Base-by-base conservation (phyloP, 2,797 vertebrate genomes). In the Oceanodroma leucorhoa region DNA sequence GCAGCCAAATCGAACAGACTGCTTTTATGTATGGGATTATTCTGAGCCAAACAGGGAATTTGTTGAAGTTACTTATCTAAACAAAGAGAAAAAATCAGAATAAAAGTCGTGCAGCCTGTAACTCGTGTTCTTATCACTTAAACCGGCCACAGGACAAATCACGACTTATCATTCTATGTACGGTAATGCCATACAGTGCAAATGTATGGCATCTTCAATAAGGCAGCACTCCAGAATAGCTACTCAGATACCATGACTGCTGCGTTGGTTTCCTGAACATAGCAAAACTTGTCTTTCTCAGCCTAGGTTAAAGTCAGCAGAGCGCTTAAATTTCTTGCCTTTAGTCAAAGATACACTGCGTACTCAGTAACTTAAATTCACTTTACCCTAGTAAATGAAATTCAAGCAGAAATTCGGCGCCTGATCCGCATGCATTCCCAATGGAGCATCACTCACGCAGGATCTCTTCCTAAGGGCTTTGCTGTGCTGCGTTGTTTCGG, bases 361-460 rank as follows among this genome's bases (percentile, higher is more conserved):
- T 15, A 40, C 7, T 8, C 38, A 9, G 14, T 21, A 64, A 55
- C 51, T 29, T 20, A 6, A 40, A 40, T 38, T 30, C 75, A 5
- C 0, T 20, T 32, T 32, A 32, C 51, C 29, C 29, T 32, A 17
- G 16, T 20, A 61, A 53, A 53, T 24, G 15, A 6, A 41, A 41
- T 40, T 32, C 72, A 5, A 0, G 12, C 16, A 27, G 20, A 29
- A 75, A 1, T 41, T 60, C 3, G 6, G 66, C 2, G 3, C 53
- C 58, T 26, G 54, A 9, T 15, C 48, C 26, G 83, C 40, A 11
- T 0, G 4, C 40, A 0, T 60, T 53, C 67, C 43, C 46, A 2
- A 2, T 0, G 55, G 26, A 69, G 50, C 66, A 27, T 36, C 34
- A 0, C 23, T 7, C 4, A 1, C 1, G 11, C 11, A 13, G 34